phyloP scores from a whole-genome alignment of 2,888 invertebrate genomes.

The Drosophila prolongata region DNA sequence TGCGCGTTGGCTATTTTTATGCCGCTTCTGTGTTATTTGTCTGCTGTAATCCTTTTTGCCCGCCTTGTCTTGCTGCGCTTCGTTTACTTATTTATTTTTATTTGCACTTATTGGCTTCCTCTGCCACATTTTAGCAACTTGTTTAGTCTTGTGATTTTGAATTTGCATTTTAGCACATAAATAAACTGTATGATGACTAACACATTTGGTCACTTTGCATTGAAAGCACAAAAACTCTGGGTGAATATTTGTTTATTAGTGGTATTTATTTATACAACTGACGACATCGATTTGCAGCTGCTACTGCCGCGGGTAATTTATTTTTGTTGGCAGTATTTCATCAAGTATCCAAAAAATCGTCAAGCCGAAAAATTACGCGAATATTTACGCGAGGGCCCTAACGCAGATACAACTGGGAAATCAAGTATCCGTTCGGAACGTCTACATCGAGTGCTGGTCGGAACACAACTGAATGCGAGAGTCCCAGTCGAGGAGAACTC shows the following conservation, averaged over 20 bases:
- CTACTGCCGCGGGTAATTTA: slow-evolving; percentile 27
- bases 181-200: slow-evolving; percentile 35
- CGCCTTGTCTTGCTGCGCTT: slow-evolving; percentile 12
- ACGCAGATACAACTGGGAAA: slow-evolving; percentile 22
- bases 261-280: slow-evolving; percentile 46
- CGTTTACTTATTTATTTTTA: slow-evolving; percentile 40
- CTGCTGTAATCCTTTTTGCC: slow-evolving; percentile 58
- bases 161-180: slow-evolving; percentile 51
- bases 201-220: slow-evolving; percentile 56
- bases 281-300: slow-evolving; percentile 44
- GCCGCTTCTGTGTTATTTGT: slow-evolving; percentile 37
- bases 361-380: slow-evolving; percentile 42
- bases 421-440: slow-evolving; percentile 45
- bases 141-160: slow-evolving; percentile 47
- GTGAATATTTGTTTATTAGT: slow-evolving; percentile 3
- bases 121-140: slow-evolving; percentile 56
- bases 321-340: slow-evolving; percentile 20
- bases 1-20: slow-evolving; percentile 50
- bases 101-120: slow-evolving; percentile 67
- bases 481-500: slow-evolving; percentile 1
- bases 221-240: slow-evolving; percentile 23
- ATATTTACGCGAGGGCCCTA: slow-evolving; percentile 51
- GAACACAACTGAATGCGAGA: slow-evolving; percentile 51
- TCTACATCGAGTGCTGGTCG: slow-evolving; percentile 46
- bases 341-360: slow-evolving; percentile 38